These are phyloP conservation scores for Cyrtonyx montezumae DNA, from an alignment of 2,113 vertebrate species.

Conservation along the genomic window DNA sequence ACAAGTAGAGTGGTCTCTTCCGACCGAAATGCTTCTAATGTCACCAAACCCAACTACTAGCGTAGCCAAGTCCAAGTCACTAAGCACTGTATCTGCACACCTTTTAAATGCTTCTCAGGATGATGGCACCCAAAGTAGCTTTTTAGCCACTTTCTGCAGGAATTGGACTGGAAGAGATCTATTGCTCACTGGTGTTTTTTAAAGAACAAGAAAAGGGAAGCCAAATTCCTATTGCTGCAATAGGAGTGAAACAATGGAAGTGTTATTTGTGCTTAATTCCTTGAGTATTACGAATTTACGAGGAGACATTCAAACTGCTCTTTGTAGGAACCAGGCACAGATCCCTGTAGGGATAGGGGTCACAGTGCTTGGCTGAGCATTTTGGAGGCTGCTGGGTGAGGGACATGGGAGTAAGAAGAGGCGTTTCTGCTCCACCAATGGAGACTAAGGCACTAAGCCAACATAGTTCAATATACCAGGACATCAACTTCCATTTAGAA, in stretches of 20 bases:
- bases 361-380: not conserved
- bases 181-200: not conserved
- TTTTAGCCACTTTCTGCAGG: conserved; percentile 21
- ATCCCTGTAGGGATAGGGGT: not conserved
- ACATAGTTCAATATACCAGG: not conserved
- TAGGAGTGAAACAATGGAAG: not conserved
- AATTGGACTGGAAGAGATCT: not conserved
- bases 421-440: not conserved
- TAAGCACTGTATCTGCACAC: not conserved
- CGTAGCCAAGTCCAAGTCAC: not conserved
- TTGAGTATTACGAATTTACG: not conserved
- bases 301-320: not conserved
- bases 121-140: not conserved
- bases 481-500: not conserved
- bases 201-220: not conserved
- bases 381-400: not conserved
- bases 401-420: not conserved
- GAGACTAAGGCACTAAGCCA: not conserved
- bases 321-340: not conserved
- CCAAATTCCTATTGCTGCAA: conserved; percentile 23
- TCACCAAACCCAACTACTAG: not conserved
- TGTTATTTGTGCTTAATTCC: conserved; percentile 16
- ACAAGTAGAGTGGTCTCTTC: not conserved
- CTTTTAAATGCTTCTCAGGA: not conserved
- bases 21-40: not conserved